phyloP scores from a whole-genome alignment of 2,888 invertebrate species.

The Chrysolina haemoptera region DNA sequence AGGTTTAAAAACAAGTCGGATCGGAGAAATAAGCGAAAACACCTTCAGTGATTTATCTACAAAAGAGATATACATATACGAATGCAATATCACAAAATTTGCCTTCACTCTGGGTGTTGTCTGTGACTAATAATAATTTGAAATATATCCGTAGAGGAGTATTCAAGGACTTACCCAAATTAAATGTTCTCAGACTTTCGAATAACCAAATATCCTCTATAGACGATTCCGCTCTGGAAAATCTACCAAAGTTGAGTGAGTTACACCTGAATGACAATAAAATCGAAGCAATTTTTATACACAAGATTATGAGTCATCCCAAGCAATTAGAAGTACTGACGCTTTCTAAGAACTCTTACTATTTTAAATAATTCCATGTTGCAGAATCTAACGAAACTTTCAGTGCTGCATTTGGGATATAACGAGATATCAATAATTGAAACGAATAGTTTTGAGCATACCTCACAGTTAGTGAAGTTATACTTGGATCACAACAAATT shows the following conservation, averaged over 20 bases:
- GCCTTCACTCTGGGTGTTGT: conserved; percentile 32
- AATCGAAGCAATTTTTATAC: background rate
- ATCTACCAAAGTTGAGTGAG: conserved; percentile 39
- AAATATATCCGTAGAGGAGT: conserved; percentile 32
- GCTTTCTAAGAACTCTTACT: conserved; percentile 5
- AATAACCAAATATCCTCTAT: conserved; percentile 43
- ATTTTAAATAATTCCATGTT: conserved; percentile 44
- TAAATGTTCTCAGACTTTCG: conserved; percentile 34
- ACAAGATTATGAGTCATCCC: conserved; percentile 9
- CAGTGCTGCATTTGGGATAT: conserved; percentile 43
- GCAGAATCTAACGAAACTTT: conserved; percentile 39
- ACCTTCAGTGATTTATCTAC: conserved; percentile 38
- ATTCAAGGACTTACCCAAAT: conserved; percentile 38
- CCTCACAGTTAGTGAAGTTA: conserved; percentile 39
- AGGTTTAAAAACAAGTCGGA: background rate
- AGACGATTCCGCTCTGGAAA: conserved; percentile 36
- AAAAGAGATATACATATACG: conserved; percentile 24
- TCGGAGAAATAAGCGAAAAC: conserved; percentile 11
- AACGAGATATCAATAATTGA: conserved; percentile 48
- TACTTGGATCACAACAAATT: conserved; percentile 43
- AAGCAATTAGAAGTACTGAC: background rate
- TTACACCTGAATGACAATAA: conserved; percentile 24
- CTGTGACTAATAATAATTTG: conserved; percentile 38
- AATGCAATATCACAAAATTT: conserved; percentile 42
- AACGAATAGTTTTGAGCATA: conserved; percentile 41